Percentiles rank a stretch among this genome's conserved stretches.
These are phyloP conservation scores for Rattus norvegicus DNA, from an alignment of 2,113 vertebrate genomes.

Conservation along the genomic window DNA sequence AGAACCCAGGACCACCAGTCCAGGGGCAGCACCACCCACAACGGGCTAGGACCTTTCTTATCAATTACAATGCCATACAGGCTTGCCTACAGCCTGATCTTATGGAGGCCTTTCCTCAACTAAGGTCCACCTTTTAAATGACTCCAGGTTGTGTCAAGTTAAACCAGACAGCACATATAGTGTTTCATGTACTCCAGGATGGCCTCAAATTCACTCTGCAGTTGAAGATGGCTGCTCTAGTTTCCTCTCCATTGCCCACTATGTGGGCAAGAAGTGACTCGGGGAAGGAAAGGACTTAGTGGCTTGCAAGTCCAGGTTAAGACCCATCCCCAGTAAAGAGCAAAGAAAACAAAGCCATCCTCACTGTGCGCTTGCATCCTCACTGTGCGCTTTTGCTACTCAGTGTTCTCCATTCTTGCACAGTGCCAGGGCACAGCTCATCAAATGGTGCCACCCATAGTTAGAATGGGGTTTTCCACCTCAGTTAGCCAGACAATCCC, in stretches of 20 bases:
- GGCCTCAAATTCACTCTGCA: neutral
- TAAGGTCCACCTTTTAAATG: neutral
- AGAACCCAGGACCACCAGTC: neutral
- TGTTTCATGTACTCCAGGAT: neutral
- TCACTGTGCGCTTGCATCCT: neutral
- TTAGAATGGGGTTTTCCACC: neutral
- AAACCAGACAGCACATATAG: neutral
- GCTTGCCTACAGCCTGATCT: neutral
- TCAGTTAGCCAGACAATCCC: too few species aligned
- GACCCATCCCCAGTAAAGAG: neutral
- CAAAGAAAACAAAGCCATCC: neutral
- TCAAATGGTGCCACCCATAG: neutral
- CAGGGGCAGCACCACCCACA: neutral
- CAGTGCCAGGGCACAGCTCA: neutral
- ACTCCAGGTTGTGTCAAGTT: neutral
- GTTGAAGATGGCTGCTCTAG: neutral
- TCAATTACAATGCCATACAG: neutral
- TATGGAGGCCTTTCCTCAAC: neutral
- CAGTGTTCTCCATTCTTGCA: neutral
- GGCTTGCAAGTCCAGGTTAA: neutral
- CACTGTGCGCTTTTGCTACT: neutral
- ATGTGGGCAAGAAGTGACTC: neutral
- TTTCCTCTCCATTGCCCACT: too few species aligned
- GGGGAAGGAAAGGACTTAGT: neutral
- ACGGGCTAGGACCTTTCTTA: neutral